A percentile compares a stretch with the other conserved stretches of the same genome.
Evolutionary conservation across 1,140 invertebrate genomes (phyloP).

Genomic region (Triops cancriformis): DNA sequence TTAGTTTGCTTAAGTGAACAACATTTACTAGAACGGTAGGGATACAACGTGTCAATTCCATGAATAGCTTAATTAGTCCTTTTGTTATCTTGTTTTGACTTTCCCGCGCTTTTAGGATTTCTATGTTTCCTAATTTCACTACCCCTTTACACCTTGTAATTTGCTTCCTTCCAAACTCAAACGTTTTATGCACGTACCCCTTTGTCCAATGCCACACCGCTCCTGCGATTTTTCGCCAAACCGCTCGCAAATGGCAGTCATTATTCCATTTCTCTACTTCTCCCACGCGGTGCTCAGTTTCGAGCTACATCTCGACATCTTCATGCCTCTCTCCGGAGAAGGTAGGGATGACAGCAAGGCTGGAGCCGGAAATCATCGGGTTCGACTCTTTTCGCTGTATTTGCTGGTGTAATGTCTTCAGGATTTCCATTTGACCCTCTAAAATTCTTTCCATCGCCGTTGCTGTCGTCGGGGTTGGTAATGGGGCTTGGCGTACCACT

Average conservation of each 20-base stretch:
- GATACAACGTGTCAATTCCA: background rate
- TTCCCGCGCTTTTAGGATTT: too few species aligned
- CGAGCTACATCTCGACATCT: too few species aligned
- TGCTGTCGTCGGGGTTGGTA: background rate
- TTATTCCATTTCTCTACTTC: slow-evolving; percentile 10
- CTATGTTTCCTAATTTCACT: too few species aligned
- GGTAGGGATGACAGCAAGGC: too few species aligned
- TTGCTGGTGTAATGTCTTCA: background rate
- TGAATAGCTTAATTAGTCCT: background rate
- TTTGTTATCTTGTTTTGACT: too few species aligned
- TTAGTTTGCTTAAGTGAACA: too few species aligned
- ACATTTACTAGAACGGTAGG: too few species aligned
- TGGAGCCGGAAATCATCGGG: too few species aligned
- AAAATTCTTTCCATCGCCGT: background rate
- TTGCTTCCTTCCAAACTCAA: background rate
- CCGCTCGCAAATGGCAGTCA: background rate
- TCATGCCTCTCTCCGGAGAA: too few species aligned
- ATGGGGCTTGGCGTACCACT: background rate
- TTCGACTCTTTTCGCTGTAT: background rate
- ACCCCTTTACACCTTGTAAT: background rate
- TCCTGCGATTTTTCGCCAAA: slow-evolving; percentile 16
- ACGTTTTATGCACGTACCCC: background rate
- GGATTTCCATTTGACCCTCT: background rate
- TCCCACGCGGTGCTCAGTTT: too few species aligned
- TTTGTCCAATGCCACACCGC: slow-evolving; percentile 13